Evolutionary conservation across 1,140 invertebrate genomes (phyloP).

Genomic region (Cephus cinctus): DNA sequence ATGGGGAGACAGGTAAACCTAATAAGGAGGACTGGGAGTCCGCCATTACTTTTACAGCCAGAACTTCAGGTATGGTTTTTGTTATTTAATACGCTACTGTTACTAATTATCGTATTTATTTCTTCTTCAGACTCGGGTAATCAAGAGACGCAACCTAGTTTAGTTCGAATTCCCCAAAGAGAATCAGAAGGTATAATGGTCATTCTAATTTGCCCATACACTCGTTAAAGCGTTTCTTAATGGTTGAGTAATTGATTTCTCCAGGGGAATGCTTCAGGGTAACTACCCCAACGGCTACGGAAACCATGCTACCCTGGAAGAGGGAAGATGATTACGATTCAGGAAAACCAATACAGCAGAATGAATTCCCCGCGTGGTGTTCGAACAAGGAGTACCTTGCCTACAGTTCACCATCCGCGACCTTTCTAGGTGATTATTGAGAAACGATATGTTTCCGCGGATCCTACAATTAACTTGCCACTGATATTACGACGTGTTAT

Average conservation of each 20-base stretch:
- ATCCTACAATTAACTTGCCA: conserved; percentile 2
- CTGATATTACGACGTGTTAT: neutral
- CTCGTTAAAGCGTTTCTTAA: neutral
- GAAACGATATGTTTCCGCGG: neutral
- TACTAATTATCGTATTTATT: conserved; percentile 4
- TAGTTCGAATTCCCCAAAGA: neutral
- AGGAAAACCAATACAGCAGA: conserved; percentile 74
- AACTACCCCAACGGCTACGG: conserved; percentile 79
- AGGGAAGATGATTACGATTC: conserved; percentile 71
- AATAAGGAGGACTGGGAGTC: conserved; percentile 76
- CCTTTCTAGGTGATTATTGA: conserved; percentile 86
- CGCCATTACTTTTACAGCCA: conserved; percentile 82
- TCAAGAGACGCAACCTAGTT: neutral
- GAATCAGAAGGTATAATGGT: conserved; percentile 4
- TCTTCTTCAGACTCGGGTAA: conserved; percentile 13
- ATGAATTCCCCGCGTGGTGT: conserved; percentile 89
- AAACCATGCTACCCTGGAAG: conserved; percentile 87
- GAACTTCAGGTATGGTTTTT: conserved; percentile 75
- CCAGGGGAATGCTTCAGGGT: conserved; percentile 65
- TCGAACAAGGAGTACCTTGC: conserved; percentile 89
- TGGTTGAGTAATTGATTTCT: neutral
- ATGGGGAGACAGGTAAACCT: conserved; percentile 55
- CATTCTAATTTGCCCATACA: neutral
- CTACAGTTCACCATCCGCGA: conserved; percentile 88
- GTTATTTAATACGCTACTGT: conserved; percentile 16